These are phyloP conservation scores for Zaprionus bogoriensis DNA, from an alignment of 2,888 invertebrate genomes.

Conservation along the genomic window DNA sequence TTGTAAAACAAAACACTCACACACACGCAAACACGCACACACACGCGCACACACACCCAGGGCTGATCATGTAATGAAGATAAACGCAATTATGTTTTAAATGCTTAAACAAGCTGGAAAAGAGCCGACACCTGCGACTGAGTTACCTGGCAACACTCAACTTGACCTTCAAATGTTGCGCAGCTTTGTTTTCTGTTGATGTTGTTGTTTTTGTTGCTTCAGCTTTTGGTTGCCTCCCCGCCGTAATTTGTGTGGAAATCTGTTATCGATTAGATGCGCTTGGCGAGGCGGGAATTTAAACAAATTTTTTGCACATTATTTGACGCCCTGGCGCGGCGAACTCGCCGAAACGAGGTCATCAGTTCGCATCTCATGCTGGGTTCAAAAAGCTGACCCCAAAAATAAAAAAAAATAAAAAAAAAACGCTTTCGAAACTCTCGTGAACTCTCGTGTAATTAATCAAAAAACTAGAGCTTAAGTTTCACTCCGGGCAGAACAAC, in stretches of 20 bases:
- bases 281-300: constrained; percentile 7
- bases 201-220: background rate
- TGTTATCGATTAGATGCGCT: constrained; percentile 42
- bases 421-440: constrained; percentile 45
- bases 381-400: constrained; percentile 26
- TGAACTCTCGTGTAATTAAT: constrained; percentile 58
- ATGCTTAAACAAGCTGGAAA: constrained; percentile 37
- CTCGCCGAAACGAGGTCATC: constrained; percentile 29
- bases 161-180: constrained; percentile 46
- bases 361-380: constrained; percentile 21
- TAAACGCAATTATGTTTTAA: constrained; percentile 52
- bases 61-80: constrained; percentile 19
- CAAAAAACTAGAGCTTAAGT: constrained; percentile 61
- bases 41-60: background rate
- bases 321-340: constrained; percentile 30
- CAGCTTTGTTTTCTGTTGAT: constrained; percentile 16
- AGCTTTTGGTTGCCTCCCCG: background rate
- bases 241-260: constrained; percentile 17
- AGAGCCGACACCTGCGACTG: constrained; percentile 17
- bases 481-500: constrained; percentile 45
- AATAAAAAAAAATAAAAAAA: no score
- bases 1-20: background rate
- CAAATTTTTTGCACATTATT: constrained; percentile 35
- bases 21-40: background rate
- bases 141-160: constrained; percentile 23